Conservation (phyloP, 2,113 vertebrate species). For the Sylvia atricapilla region DNA sequence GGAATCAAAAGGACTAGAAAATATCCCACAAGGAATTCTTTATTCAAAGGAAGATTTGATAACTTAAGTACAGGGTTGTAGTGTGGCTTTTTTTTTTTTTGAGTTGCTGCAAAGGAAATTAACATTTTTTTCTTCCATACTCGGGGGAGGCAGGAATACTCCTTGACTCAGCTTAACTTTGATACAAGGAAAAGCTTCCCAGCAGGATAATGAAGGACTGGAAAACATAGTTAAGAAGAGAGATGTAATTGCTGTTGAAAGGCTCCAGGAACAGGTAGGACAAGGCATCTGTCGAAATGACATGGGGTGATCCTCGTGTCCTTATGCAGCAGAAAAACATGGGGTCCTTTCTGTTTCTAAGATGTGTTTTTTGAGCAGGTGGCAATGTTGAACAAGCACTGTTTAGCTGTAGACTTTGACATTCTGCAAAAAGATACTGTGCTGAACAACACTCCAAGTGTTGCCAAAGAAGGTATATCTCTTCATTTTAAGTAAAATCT, state of each 20-base stretch:
- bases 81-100: background rate
- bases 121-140: background rate
- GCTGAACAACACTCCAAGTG: constrained; percentile 2
- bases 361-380: background rate
- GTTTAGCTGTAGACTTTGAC: background rate
- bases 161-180: background rate
- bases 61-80: background rate
- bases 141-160: background rate
- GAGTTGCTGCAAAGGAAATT: background rate
- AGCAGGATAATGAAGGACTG: background rate
- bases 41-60: background rate
- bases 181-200: background rate
- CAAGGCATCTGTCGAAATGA: background rate
- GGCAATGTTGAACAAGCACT: background rate
- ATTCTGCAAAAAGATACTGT: background rate
- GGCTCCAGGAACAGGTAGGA: background rate
- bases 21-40: background rate
- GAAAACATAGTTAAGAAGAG: background rate
- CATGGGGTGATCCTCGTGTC: background rate
- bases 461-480: background rate
- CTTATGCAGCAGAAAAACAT: background rate
- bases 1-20: background rate
- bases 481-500: constrained; percentile 18
- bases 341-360: background rate
- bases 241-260: background rate